phyloP scores from a whole-genome alignment of 2,797 vertebrate genomes.

The Artibeus lituratus region DNA sequence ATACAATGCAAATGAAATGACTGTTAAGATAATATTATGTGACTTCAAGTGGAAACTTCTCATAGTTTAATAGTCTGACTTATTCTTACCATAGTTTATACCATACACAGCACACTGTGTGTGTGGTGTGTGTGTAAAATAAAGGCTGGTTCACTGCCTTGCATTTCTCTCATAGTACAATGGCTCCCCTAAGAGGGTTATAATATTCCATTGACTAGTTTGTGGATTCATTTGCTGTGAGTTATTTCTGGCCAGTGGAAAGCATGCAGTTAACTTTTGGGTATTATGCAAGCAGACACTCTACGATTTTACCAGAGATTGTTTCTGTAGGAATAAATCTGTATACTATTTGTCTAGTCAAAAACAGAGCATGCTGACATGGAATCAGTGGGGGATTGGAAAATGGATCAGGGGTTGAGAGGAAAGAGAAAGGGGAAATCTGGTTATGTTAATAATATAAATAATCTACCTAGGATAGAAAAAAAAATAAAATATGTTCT shows the following conservation, averaged over 20 bases:
- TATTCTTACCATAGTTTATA: not conserved
- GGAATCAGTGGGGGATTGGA: not conserved
- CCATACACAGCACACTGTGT: not conserved
- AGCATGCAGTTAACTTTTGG: conserved; percentile 77
- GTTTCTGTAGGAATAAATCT: conserved; percentile 81
- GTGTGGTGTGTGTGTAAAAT: not conserved
- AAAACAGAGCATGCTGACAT: conserved; percentile 27
- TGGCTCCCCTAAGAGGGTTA: conserved; percentile 78
- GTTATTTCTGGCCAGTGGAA: conserved; percentile 80
- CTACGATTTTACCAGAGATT: conserved; percentile 80
- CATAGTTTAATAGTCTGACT: not conserved
- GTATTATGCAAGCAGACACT: conserved; percentile 79
- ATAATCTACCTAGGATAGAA: conserved; percentile 66
- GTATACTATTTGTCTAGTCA: conserved; percentile 76
- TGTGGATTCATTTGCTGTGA: conserved; percentile 78
- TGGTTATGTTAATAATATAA: conserved; percentile 73
- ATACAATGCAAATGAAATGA: not conserved
- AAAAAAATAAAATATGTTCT: conserved; percentile 48
- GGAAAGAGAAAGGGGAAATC: conserved; percentile 24
- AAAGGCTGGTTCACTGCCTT: conserved; percentile 69
- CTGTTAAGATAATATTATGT: not conserved
- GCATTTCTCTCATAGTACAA: conserved; percentile 69
- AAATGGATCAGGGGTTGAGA: not conserved
- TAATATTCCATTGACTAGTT: conserved; percentile 75
- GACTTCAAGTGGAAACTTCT: not conserved